Percentiles rank a stretch among this genome's conserved stretches.
Evolutionary conservation across 2,113 vertebrate species (phyloP).

Genomic region (Aegithalos caudatus): DNA sequence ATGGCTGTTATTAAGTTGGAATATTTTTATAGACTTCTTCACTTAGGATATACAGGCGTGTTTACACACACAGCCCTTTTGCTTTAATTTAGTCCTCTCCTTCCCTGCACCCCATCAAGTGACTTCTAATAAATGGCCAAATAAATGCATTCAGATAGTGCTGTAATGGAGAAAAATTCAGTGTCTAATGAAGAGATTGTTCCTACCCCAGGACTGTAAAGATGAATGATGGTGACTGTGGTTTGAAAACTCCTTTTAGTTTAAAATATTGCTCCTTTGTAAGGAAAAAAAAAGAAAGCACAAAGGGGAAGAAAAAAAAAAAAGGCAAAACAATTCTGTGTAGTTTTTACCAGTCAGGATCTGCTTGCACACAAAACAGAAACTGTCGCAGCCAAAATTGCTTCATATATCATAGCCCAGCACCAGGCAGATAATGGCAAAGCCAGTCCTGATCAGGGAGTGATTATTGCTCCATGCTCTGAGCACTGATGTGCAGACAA

Average conservation of each 20-base stretch:
- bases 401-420: slow-evolving; percentile 65
- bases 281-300: background rate
- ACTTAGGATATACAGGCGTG: background rate
- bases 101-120: background rate
- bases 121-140: slow-evolving; percentile 17
- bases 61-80: background rate
- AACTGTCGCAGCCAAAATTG: slow-evolving; percentile 65
- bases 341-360: slow-evolving; percentile 31
- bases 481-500: slow-evolving; percentile 3
- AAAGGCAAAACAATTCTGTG: background rate
- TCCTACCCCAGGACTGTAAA: slow-evolving; percentile 6
- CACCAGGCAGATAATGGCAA: slow-evolving; percentile 61
- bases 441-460: slow-evolving; percentile 57
- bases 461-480: slow-evolving; percentile 50
- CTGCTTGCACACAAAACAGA: slow-evolving; percentile 10
- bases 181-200: slow-evolving; percentile 57
- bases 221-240: slow-evolving; percentile 44
- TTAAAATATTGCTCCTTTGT: slow-evolving; percentile 47
- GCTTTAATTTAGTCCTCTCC: slow-evolving; percentile 16
- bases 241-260: slow-evolving; percentile 66
- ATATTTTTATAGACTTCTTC: slow-evolving; percentile 12
- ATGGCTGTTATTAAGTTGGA: background rate
- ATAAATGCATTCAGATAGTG: slow-evolving; percentile 55
- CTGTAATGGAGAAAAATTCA: slow-evolving; percentile 57
- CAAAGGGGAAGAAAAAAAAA: background rate